A percentile compares a stretch with the other conserved stretches of the same genome.
These are phyloP conservation scores for Macrobrachium rosenbergii DNA, from an alignment of 1,140 invertebrate species.

Conservation along the genomic window DNA sequence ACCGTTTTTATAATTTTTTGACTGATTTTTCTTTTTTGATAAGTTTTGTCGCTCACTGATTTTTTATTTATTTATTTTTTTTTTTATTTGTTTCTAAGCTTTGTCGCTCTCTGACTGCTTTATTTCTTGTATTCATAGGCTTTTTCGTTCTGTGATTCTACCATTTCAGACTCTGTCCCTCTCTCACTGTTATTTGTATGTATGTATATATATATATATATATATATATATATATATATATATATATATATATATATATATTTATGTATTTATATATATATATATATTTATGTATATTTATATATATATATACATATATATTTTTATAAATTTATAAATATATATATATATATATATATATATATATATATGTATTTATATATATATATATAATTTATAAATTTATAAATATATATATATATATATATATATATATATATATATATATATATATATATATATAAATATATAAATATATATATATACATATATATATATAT, in stretches of 20 bases:
- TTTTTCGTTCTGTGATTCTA: too few relatives aligned
- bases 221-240: background rate
- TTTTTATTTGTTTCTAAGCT: too few relatives aligned
- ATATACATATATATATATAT: conserved; percentile 25
- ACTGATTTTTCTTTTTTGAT: too few relatives aligned
- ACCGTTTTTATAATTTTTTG: too few relatives aligned
- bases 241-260: conserved; percentile 26
- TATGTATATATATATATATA: background rate
- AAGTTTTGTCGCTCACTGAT: too few relatives aligned
- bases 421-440: conserved; percentile 29
- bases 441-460: conserved; percentile 10
- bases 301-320: background rate
- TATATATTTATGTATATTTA: background rate
- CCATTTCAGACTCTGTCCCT: too few relatives aligned
- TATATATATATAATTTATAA: background rate
- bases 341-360: conserved; percentile 15
- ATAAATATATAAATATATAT: background rate
- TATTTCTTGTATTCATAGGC: too few relatives aligned
- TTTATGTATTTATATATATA: conserved; percentile 16
- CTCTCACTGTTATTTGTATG: background rate
- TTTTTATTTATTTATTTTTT: too few relatives aligned
- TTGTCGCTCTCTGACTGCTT: too few relatives aligned
- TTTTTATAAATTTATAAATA: conserved; percentile 7
- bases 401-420: background rate
- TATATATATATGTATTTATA: background rate